Percentiles rank a stretch among this genome's conserved stretches.
phyloP scores from a whole-genome alignment of 2,113 vertebrate genomes.

The Dascyllus trimaculatus region DNA sequence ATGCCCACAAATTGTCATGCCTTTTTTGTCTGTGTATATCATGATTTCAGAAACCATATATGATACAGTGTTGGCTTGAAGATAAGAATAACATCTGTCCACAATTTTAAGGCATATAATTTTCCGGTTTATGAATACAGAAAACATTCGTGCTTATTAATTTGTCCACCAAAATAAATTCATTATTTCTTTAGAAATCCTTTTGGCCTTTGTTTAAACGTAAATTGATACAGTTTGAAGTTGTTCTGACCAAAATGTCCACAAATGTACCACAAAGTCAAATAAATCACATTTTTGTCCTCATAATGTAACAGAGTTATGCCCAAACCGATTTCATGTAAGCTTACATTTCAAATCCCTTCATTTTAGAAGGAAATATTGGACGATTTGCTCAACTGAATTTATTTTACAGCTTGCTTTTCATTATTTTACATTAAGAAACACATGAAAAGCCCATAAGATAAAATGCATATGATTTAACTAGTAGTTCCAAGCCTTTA shows the following conservation, averaged over 20 bases:
- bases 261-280: neutral
- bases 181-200: neutral
- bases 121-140: constrained; percentile 8
- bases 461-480: too few relatives aligned
- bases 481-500: too few relatives aligned
- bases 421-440: too few relatives aligned
- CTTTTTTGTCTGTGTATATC: constrained; percentile 16
- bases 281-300: neutral
- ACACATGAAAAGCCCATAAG: too few relatives aligned
- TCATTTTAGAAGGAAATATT: too few relatives aligned
- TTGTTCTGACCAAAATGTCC: neutral
- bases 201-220: neutral
- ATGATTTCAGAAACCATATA: constrained; percentile 11
- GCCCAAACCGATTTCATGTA: neutral
- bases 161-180: constrained; percentile 2
- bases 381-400: too few relatives aligned
- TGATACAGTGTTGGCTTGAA: neutral
- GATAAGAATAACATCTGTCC: neutral
- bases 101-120: neutral
- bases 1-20: neutral
- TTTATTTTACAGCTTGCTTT: too few relatives aligned
- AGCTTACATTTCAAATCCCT: neutral
- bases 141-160: neutral
- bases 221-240: neutral
- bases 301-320: too few relatives aligned